Evolutionary conservation across 1,140 invertebrate genomes (phyloP).

Genomic region (Pseudomyrmex cubaensis): DNA sequence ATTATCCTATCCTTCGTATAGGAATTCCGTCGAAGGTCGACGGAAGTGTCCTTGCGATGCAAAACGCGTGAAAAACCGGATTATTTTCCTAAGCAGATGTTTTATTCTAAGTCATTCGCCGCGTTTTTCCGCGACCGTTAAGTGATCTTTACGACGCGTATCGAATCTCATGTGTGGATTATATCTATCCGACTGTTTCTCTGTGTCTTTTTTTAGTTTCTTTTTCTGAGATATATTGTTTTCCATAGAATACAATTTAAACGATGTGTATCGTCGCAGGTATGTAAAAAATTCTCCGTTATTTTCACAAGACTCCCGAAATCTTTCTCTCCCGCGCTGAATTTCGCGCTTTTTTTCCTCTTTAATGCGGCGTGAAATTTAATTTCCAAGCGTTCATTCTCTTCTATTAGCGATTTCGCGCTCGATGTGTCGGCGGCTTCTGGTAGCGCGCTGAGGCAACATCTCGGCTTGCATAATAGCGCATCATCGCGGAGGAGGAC

Average conservation of each 20-base stretch:
- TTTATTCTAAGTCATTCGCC: neutral
- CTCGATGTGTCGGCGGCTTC: slow-evolving; percentile 20
- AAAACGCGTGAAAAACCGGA: neutral
- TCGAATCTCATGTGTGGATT: neutral
- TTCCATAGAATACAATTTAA: neutral
- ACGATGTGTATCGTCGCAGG: neutral
- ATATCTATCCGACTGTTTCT: neutral
- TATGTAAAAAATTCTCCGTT: neutral
- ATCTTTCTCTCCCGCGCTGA: neutral
- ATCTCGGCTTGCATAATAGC: slow-evolving; percentile 75
- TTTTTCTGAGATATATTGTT: neutral
- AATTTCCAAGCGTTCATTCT: slow-evolving; percentile 41
- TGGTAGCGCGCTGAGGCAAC: slow-evolving; percentile 69
- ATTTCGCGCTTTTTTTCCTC: slow-evolving; percentile 7
- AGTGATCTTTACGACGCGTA: neutral
- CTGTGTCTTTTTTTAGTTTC: neutral
- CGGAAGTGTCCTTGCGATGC: neutral
- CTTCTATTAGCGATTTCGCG: slow-evolving; percentile 42
- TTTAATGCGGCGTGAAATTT: slow-evolving; percentile 28
- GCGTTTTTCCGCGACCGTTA: neutral
- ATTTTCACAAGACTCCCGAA: slow-evolving; percentile 1
- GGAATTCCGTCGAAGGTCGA: slow-evolving; percentile 23
- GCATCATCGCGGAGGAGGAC: slow-evolving; percentile 49
- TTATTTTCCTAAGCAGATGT: no score
- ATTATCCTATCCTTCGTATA: slow-evolving; percentile 3